Evolutionary conservation across 2,113 vertebrate genomes (phyloP).

Genomic region (Aegithalos caudatus): DNA sequence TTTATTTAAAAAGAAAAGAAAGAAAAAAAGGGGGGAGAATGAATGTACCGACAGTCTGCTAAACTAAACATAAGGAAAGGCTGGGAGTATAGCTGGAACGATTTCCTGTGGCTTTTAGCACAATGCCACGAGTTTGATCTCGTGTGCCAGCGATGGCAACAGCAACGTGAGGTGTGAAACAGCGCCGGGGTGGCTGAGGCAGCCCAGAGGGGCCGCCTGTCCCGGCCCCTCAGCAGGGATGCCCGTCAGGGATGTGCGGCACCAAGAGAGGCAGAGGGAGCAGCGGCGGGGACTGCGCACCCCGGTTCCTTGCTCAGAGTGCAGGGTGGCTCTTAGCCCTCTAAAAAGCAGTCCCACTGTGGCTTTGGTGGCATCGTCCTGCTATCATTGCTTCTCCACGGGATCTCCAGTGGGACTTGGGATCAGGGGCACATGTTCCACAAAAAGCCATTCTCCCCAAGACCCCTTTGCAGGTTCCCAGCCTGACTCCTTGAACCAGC

Average conservation of each 20-base stretch:
- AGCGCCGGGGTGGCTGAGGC: not conserved
- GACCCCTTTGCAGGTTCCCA: not conserved
- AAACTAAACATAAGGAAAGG: not conserved
- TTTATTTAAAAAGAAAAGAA: not conserved
- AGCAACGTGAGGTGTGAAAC: not conserved
- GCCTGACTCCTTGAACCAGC: not conserved
- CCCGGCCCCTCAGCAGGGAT: not conserved
- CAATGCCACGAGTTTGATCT: not conserved
- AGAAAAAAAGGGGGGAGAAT: not conserved
- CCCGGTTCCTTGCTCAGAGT: not conserved
- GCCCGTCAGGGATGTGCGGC: not conserved
- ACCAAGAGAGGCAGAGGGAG: not conserved
- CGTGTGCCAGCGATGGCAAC: rapidly evolving
- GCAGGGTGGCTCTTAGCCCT: not conserved
- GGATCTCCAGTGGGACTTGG: not conserved
- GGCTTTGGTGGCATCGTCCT: not conserved
- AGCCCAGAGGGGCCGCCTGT: not conserved
- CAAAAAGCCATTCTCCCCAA: not conserved
- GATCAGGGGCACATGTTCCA: not conserved
- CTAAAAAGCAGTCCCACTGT: not conserved
- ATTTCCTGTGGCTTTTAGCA: not conserved
- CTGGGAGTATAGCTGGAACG: not conserved
- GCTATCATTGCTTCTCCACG: not conserved
- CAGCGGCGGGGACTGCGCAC: not conserved
- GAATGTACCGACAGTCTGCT: not conserved